These are phyloP conservation scores for Dryobotodes eremita DNA, from an alignment of 2,888 invertebrate species.

Conservation along the genomic window DNA sequence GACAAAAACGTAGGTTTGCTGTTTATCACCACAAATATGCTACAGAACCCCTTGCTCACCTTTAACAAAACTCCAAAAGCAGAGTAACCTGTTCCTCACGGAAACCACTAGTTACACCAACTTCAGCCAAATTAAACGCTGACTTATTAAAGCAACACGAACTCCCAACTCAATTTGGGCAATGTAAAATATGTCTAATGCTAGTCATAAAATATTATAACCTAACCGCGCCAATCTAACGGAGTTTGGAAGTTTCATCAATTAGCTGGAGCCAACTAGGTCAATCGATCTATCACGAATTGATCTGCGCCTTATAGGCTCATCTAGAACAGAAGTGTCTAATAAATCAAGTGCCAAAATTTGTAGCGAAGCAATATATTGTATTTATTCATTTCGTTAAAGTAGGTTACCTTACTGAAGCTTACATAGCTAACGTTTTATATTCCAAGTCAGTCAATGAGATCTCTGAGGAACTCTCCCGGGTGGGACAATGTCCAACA, in stretches of 20 bases:
- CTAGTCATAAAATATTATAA: constrained; percentile 66
- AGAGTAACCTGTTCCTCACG: constrained; percentile 10
- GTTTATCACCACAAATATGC: not conserved
- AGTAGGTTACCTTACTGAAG: not conserved
- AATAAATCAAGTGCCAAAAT: constrained; percentile 50
- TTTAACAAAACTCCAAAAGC: constrained; percentile 2
- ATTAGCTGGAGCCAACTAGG: constrained; percentile 66
- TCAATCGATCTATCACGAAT: constrained; percentile 69
- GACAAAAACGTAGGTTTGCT: not conserved
- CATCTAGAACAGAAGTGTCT: constrained; percentile 63
- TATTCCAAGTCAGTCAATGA: not conserved
- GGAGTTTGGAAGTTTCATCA: constrained; percentile 68
- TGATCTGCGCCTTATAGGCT: constrained; percentile 64
- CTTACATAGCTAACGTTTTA: not conserved
- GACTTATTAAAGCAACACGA: constrained; percentile 57
- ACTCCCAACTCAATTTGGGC: constrained; percentile 58
- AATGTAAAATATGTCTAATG: constrained; percentile 63
- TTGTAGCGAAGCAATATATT: constrained; percentile 28
- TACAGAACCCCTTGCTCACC: not conserved
- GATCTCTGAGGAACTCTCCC: not conserved
- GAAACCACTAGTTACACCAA: constrained; percentile 18
- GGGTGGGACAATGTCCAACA: not conserved
- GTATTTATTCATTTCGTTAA: constrained; percentile 27
- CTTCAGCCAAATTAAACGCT: constrained; percentile 52
- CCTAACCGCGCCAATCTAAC: constrained; percentile 59